Conservation (phyloP, 2,113 vertebrate genomes). For the Probosciger aterrimus region DNA sequence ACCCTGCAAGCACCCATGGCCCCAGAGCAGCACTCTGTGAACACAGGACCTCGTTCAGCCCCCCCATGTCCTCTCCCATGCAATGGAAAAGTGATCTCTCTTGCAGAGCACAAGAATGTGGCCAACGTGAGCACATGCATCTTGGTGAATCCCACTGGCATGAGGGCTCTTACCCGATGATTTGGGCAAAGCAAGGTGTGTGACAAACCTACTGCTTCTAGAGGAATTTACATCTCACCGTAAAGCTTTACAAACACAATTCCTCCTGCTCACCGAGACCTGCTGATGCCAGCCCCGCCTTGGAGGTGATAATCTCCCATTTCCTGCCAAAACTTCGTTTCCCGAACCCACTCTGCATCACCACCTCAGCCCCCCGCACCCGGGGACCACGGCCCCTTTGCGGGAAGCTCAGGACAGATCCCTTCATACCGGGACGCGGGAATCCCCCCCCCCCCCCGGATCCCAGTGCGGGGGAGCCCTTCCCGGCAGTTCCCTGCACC, state of each 20-base stretch:
- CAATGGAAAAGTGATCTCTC: fast-evolving
- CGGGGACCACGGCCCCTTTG: neutral
- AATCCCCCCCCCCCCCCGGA: neutral
- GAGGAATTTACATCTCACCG: neutral
- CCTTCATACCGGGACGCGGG: neutral
- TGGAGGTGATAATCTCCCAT: neutral
- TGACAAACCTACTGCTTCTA: fast-evolving
- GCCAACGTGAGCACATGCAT: fast-evolving
- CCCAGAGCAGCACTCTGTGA: neutral
- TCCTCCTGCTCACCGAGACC: neutral
- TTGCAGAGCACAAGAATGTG: fast-evolving
- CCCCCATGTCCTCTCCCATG: neutral
- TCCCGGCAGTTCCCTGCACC: neutral
- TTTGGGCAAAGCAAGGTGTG: neutral
- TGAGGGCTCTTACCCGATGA: fast-evolving
- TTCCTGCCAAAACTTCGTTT: neutral
- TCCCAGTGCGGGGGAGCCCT: neutral
- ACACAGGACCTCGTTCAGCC: neutral
- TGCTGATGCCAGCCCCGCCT: neutral
- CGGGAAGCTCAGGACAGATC: neutral
- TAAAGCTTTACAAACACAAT: neutral
- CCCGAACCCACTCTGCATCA: neutral
- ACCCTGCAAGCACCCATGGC: fast-evolving
- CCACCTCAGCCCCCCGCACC: neutral
- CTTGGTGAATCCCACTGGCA: fast-evolving